These are phyloP conservation scores for Pandemis corylana DNA, from an alignment of 2,888 invertebrate genomes.

Conservation along the genomic window DNA sequence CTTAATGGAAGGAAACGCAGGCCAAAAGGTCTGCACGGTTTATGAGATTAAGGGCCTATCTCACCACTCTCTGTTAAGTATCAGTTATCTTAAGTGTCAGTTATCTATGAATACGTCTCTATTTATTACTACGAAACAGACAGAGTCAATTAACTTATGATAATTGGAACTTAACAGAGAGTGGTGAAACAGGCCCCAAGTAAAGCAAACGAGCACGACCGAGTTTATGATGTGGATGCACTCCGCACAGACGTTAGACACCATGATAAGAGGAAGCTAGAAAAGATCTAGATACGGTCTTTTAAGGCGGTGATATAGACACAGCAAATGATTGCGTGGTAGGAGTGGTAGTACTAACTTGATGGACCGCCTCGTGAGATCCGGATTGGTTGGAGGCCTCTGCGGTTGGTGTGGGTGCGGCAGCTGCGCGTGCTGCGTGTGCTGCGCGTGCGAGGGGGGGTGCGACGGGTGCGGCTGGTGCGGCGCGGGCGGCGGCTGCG, in stretches of 20 bases:
- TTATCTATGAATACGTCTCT: too few relatives aligned
- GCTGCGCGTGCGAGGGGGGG: constrained; percentile 65
- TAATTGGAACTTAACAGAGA: too few relatives aligned
- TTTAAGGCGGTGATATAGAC: background rate
- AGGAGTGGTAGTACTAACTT: constrained; percentile 80
- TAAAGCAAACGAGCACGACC: background rate
- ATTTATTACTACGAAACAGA: too few relatives aligned
- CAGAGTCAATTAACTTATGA: too few relatives aligned
- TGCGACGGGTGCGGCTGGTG: constrained; percentile 66
- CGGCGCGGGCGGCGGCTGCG: constrained; percentile 58
- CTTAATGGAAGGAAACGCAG: too few relatives aligned
- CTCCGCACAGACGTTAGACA: background rate
- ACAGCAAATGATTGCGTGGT: too few relatives aligned
- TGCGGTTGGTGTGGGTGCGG: constrained; percentile 76
- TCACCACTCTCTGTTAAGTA: too few relatives aligned
- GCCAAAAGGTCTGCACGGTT: background rate
- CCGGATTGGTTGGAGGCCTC: constrained; percentile 84
- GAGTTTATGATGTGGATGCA: background rate
- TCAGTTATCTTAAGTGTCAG: too few relatives aligned
- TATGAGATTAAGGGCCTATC: too few relatives aligned
- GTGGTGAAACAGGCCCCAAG: background rate
- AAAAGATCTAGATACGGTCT: background rate
- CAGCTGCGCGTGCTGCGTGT: constrained; percentile 69
- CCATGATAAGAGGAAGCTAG: background rate
- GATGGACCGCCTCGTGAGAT: constrained; percentile 90